phyloP scores from a whole-genome alignment of 1,140 invertebrate species.

The Oncopodura yosiiana region DNA sequence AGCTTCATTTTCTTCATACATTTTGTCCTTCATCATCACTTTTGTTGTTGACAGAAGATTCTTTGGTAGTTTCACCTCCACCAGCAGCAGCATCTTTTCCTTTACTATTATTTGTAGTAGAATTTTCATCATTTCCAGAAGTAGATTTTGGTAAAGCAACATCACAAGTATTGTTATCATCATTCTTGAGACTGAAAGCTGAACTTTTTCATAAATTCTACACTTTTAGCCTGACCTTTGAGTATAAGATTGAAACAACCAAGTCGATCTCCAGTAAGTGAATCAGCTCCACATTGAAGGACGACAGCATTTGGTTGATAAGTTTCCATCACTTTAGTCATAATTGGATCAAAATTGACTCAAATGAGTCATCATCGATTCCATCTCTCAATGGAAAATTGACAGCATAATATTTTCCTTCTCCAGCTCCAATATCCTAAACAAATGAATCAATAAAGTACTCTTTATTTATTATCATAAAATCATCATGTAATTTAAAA shows the following conservation, averaged over 20 bases:
- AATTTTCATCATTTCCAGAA: background rate
- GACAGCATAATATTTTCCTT: slow-evolving; percentile 98
- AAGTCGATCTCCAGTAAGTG: slow-evolving; percentile 90
- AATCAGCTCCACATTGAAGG: slow-evolving; percentile 97
- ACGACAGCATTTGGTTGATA: slow-evolving; percentile 93
- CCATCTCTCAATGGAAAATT: slow-evolving; percentile 97
- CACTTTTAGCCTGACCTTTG: slow-evolving; percentile 95
- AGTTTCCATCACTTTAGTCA: slow-evolving; percentile 96
- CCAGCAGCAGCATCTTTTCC: background rate
- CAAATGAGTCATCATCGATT: slow-evolving; percentile 97
- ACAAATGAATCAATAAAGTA: slow-evolving; percentile 13
- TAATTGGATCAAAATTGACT: slow-evolving; percentile 94
- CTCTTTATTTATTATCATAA: background rate
- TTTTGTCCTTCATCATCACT: too few relatives aligned
- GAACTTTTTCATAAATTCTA: slow-evolving; percentile 95
- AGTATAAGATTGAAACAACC: slow-evolving; percentile 98
- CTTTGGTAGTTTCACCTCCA: background rate
- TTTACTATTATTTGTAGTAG: background rate
- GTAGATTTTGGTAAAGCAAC: background rate
- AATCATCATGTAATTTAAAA: background rate
- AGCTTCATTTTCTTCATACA: background rate
- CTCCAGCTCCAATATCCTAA: slow-evolving; percentile 95
- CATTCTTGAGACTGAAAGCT: slow-evolving; percentile 66
- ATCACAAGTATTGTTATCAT: background rate
- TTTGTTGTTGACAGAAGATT: too few relatives aligned